Conservation (phyloP, 2,113 vertebrate genomes). For the Tenebrosternarchus preto region DNA sequence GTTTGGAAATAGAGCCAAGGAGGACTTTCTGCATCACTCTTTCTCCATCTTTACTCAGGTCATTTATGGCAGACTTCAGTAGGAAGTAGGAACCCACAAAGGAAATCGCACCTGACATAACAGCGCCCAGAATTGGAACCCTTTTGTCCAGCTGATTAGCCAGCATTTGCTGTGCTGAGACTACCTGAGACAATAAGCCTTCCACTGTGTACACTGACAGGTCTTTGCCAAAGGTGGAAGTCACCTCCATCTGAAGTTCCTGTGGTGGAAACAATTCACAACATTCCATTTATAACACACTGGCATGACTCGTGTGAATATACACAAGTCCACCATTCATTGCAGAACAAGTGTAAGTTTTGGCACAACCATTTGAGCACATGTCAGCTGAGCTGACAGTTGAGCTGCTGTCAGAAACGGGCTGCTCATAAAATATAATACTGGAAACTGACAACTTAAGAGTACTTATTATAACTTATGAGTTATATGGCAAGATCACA, state of each 20-base stretch:
- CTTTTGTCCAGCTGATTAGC: constrained; percentile 29
- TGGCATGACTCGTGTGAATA: not conserved
- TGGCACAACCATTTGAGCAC: too few species aligned
- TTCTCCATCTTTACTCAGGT: constrained; percentile 51
- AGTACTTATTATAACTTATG: too few species aligned
- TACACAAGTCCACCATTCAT: not conserved
- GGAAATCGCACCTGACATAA: constrained; percentile 44
- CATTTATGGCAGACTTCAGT: constrained; percentile 39
- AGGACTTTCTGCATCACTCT: constrained; percentile 17
- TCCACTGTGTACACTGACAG: constrained; percentile 19
- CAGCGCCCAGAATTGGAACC: constrained; percentile 46
- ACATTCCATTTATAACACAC: not conserved
- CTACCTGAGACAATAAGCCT: constrained; percentile 31
- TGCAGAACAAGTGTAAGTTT: not conserved
- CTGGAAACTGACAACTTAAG: not conserved
- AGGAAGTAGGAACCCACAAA: constrained; percentile 45
- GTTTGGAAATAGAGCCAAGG: not conserved
- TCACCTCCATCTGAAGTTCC: constrained; percentile 45
- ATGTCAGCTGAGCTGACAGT: too few species aligned
- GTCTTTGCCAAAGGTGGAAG: constrained; percentile 40
- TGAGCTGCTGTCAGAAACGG: not conserved
- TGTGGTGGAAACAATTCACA: constrained; percentile 6
- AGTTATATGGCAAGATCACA: too few species aligned
- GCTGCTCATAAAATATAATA: not conserved
- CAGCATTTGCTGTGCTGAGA: constrained; percentile 23